Evolutionary conservation across 1,140 invertebrate genomes (phyloP).

Genomic region (Babylonia areolata): DNA sequence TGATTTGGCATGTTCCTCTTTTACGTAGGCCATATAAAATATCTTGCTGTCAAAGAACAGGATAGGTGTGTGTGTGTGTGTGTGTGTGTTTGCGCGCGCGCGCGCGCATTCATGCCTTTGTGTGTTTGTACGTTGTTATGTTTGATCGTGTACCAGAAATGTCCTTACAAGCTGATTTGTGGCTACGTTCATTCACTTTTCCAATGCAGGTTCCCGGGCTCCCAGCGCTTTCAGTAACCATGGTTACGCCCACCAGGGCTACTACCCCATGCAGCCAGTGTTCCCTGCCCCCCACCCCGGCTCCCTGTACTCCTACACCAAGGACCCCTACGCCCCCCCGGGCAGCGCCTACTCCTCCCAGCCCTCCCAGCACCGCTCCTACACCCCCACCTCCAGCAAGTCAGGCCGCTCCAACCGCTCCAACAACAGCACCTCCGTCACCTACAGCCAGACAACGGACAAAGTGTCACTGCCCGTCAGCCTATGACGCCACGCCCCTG

Average conservation of each 20-base stretch:
- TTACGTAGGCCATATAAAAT: too few species aligned
- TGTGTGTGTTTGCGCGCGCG: too few species aligned
- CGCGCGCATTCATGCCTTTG: too few species aligned
- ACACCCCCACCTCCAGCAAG: slow-evolving; percentile 68
- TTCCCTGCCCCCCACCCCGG: slow-evolving; percentile 51
- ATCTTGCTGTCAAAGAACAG: too few species aligned
- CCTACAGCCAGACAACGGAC: slow-evolving; percentile 67
- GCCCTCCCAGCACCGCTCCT: slow-evolving; percentile 63
- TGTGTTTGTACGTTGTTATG: too few species aligned
- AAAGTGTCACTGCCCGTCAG: slow-evolving; percentile 66
- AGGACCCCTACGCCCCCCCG: slow-evolving; percentile 10
- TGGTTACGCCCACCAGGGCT: slow-evolving; percentile 65
- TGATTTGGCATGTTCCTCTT: too few species aligned
- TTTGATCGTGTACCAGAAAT: too few species aligned
- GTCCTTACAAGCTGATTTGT: too few species aligned
- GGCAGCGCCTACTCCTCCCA: slow-evolving; percentile 46
- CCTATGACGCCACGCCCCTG: slow-evolving; percentile 51
- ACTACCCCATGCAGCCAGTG: slow-evolving; percentile 69
- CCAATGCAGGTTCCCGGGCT: slow-evolving; percentile 45
- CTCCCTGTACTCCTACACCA: slow-evolving; percentile 51
- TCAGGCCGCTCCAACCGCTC: slow-evolving; percentile 68
- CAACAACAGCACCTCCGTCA: slow-evolving; percentile 67
- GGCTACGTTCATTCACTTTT: too few species aligned
- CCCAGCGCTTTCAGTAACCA: slow-evolving; percentile 58
- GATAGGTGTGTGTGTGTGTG: too few species aligned